These are phyloP conservation scores for Macrobrachium nipponense DNA, from an alignment of 1,140 invertebrate species.

Conservation along the genomic window DNA sequence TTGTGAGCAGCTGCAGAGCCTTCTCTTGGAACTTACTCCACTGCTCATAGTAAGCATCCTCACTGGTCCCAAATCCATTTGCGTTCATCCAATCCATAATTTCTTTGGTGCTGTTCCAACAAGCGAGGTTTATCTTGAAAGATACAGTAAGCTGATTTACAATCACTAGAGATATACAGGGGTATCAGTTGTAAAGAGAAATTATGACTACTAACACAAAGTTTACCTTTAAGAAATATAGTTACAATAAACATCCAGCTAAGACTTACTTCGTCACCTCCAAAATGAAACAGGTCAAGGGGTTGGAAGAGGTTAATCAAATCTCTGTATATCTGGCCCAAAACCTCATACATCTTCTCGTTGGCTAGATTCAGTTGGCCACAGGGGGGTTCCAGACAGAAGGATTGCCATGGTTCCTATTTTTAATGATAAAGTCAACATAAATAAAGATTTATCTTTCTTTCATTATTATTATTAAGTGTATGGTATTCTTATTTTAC, in stretches of 20 bases:
- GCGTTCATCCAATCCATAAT: constrained; percentile 75
- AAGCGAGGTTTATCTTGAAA: constrained; percentile 67
- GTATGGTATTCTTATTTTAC: too few relatives aligned
- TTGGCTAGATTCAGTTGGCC: constrained; percentile 85
- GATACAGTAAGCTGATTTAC: neutral
- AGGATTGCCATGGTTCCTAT: constrained; percentile 80
- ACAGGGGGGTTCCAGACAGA: constrained; percentile 87
- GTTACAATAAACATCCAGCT: neutral
- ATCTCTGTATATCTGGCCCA: constrained; percentile 66
- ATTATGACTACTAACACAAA: neutral
- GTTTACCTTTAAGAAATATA: neutral
- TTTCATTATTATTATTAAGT: too few relatives aligned
- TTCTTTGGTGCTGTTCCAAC: constrained; percentile 80
- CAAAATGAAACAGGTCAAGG: constrained; percentile 82
- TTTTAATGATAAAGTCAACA: neutral
- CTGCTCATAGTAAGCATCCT: constrained; percentile 29
- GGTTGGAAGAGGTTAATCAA: constrained; percentile 75
- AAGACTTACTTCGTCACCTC: constrained; percentile 83
- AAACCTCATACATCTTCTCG: constrained; percentile 78
- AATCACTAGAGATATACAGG: neutral
- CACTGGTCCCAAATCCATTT: constrained; percentile 6
- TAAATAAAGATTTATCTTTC: too few relatives aligned
- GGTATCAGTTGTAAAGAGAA: neutral
- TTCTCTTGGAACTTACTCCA: constrained; percentile 54
- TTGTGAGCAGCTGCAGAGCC: constrained; percentile 23